Conservation (phyloP, 2,113 vertebrate genomes). For the Podarcis cretensis region DNA sequence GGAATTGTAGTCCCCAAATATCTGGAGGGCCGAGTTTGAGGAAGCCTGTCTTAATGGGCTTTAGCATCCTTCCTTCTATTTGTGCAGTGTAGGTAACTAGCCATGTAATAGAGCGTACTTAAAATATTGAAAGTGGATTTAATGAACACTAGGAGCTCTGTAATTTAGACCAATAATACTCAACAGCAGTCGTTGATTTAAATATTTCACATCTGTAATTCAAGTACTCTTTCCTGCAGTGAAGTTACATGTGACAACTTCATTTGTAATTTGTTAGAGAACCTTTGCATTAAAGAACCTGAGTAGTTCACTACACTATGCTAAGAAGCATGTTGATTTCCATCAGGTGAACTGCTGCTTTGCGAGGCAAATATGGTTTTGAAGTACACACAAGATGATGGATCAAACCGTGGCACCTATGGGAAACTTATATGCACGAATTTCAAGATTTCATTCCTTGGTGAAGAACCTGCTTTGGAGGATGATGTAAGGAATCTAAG, state of each 20-base stretch:
- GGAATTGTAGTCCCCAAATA: too few relatives aligned
- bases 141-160: neutral
- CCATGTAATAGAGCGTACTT: neutral
- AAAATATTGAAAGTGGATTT: neutral
- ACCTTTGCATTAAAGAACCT: neutral
- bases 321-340: conserved; percentile 30
- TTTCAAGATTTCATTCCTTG: conserved; percentile 87
- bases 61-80: neutral
- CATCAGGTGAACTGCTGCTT: conserved; percentile 84
- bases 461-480: conserved; percentile 75
- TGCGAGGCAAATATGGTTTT: conserved; percentile 85
- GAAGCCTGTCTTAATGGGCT: neutral
- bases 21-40: too few relatives aligned
- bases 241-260: neutral
- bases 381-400: conserved; percentile 84
- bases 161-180: neutral
- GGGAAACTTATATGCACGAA: conserved; percentile 89
- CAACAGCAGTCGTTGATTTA: neutral
- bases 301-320: neutral
- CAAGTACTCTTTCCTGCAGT: neutral
- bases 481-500: conserved; percentile 78
- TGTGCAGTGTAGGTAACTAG: neutral
- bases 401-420: conserved; percentile 80
- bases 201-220: neutral
- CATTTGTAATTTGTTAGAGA: neutral